phyloP scores from a whole-genome alignment of 2,797 vertebrate species.

The Zalophus californianus region DNA sequence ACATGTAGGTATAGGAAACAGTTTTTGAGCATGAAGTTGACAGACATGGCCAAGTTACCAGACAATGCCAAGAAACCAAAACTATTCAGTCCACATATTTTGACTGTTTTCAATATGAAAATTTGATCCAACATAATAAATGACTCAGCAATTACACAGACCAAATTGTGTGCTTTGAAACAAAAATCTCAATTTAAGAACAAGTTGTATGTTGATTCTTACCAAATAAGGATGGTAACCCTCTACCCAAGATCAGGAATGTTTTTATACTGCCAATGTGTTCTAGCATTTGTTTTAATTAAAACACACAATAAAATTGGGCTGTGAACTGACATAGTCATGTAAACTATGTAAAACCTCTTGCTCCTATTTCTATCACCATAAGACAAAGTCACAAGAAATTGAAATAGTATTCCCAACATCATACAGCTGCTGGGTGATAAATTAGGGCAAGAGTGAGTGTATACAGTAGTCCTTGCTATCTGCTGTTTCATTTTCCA shows the following conservation, averaged over 20 bases:
- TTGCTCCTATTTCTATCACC: background rate
- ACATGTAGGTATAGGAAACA: background rate
- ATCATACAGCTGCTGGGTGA: background rate
- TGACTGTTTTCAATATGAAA: slow-evolving; percentile 26
- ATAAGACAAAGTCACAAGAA: background rate
- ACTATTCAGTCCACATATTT: background rate
- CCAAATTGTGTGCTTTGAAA: background rate
- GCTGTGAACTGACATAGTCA: background rate
- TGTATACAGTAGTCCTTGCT: background rate
- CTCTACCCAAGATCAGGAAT: background rate
- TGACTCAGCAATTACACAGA: slow-evolving; percentile 17
- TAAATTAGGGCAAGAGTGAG: background rate
- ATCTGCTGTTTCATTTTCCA: background rate
- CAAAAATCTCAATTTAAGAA: background rate
- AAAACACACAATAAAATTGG: background rate
- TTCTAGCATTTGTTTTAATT: background rate
- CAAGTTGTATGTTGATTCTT: background rate
- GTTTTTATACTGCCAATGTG: background rate
- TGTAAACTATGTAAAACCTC: background rate
- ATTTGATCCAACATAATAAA: slow-evolving; percentile 31
- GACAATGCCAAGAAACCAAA: slow-evolving; percentile 14
- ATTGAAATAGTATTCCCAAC: background rate
- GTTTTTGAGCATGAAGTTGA: background rate
- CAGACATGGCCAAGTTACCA: background rate
- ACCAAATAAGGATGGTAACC: background rate